Base-by-base conservation (phyloP, 2,888 invertebrate genomes). In the Timandra comae region DNA sequence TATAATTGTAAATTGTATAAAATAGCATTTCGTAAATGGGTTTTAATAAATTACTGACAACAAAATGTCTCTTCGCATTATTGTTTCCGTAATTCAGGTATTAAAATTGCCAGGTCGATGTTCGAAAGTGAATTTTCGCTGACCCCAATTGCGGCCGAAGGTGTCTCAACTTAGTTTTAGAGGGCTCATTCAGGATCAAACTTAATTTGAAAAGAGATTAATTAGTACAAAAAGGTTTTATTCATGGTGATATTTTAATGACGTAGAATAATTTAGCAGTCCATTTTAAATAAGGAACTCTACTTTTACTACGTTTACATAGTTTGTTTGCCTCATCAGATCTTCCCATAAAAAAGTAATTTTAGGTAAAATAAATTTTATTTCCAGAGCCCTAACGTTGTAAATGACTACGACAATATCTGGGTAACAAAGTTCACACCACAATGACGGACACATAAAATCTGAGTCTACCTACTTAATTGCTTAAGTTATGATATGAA, bases 101-200 rank as follows among this genome's bases (percentile, higher is more conserved):
- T 49, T 40, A 46, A 46, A 56, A 55, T 54, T 50, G 46, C 35
- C 32, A 35, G 42, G 41, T 52, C 46, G 49, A 49, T 53, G 49
- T 60, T 57, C 52, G 38, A 38, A 48, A 51, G 52, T 38, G 40
- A 52, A 58, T 56, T 62, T 52, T 43, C 40, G 45, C 33, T 51
- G 45, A 56, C 59, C 64, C 49, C 53, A 56, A 57, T 56, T 59
- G 61, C 49, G 65, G 66, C 50, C 35, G 35, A 39, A 55, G 53
- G 55, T 56, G 55, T 51, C 57, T 47, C 35, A 64, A 57, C 27
- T 37, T 28, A 41, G 40, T 37, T 51, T 48, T 36, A 30, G 35
- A 37, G 23, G 29, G 39, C 34, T 49, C 37, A 40, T 35, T 41
- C 27, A 31, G 16, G 7, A 32, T 25, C 10, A 41, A 45, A 45